These are phyloP conservation scores for Drosophila micromelanica DNA, from an alignment of 1,140 invertebrate species.

Conservation along the genomic window DNA sequence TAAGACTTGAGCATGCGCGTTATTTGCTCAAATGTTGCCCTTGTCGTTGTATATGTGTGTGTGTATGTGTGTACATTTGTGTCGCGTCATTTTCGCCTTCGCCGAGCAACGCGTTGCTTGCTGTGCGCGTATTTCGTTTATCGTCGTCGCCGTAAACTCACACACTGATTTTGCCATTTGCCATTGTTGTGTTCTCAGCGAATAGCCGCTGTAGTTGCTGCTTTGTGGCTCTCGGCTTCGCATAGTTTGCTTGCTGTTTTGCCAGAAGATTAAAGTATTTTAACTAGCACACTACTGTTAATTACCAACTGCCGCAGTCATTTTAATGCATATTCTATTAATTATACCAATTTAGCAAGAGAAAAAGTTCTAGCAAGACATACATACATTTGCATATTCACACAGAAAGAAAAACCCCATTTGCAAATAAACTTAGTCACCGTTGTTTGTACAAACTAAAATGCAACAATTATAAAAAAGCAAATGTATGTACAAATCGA, in stretches of 20 bases:
- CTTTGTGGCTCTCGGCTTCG: constrained; percentile 7
- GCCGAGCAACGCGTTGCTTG: constrained; percentile 29
- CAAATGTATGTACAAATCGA: constrained; percentile 13
- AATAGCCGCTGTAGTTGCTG: constrained; percentile 26
- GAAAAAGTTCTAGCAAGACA: constrained; percentile 22
- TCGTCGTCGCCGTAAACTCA: constrained; percentile 52
- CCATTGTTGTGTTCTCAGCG: constrained; percentile 48
- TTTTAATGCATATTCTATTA: constrained; percentile 34
- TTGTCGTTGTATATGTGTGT: constrained; percentile 20
- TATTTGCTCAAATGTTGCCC: constrained; percentile 37
- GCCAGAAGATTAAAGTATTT: constrained; percentile 30
- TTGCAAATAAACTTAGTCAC: constrained; percentile 19
- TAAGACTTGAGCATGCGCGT: constrained; percentile 23
- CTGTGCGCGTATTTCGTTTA: constrained; percentile 46
- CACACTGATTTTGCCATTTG: constrained; percentile 57
- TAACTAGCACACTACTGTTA: constrained; percentile 25
- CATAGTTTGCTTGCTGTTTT: constrained; percentile 36
- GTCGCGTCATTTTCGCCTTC: constrained; percentile 55
- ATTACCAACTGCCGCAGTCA: constrained; percentile 11
- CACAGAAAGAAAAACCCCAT: background rate
- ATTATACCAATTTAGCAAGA: constrained; percentile 42
- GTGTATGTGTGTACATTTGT: constrained; percentile 22
- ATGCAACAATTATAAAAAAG: constrained; percentile 9
- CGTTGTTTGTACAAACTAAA: constrained; percentile 25
- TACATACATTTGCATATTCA: constrained; percentile 18